Evolutionary conservation across 2,113 vertebrate species (phyloP), one percentile per base, ranked within the genome.

Genomic region (Dascyllus trimaculatus): DNA sequence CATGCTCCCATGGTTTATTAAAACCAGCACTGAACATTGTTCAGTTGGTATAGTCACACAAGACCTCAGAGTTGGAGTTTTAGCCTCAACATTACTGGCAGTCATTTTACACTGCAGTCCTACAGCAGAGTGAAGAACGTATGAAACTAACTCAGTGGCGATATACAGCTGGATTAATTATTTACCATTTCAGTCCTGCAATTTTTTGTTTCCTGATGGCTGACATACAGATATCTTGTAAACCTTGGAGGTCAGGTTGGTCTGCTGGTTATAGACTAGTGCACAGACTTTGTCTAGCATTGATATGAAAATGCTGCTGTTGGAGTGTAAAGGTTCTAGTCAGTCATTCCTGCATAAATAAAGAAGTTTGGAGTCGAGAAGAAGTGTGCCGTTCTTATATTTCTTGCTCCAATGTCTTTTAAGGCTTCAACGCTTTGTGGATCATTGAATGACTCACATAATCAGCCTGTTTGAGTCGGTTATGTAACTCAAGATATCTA

Each of bases 31-130:
- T 46, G 3, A 0, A 1, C 18, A 9, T 49, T n/a, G 1, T 49
- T n/a, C 7, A 0, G 8, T 7, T 49, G 18, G 48, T 19, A 46
- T 43, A 46, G 35, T 57, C 43, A 25, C 22, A 32, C 18, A 70
- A 58, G 11, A 25, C 45, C 22, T 26, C 19, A 58, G 40, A 0
- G 0, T 0, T 54, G 7, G 43, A 35, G 54, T 49, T 59, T 59
- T n/a, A 43, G 2, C 3, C 40, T 43, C 40, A 43, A 4, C 40
- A 43, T 11, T 43, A 43, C 40, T 43, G 40, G 40, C 40, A 15
- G 40, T 14, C 1, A 15, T 43, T 43, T 15, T 43, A 57, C 67
- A 58, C n/a, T 0, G 46, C 0, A 57, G 45, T 70, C 19, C 0
- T 40, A 13, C 52, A 46, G 7, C 0, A 58, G 40, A 35, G 0